Base-by-base conservation (phyloP, 2,797 vertebrate species). In the Anguilla pacifica region DNA sequence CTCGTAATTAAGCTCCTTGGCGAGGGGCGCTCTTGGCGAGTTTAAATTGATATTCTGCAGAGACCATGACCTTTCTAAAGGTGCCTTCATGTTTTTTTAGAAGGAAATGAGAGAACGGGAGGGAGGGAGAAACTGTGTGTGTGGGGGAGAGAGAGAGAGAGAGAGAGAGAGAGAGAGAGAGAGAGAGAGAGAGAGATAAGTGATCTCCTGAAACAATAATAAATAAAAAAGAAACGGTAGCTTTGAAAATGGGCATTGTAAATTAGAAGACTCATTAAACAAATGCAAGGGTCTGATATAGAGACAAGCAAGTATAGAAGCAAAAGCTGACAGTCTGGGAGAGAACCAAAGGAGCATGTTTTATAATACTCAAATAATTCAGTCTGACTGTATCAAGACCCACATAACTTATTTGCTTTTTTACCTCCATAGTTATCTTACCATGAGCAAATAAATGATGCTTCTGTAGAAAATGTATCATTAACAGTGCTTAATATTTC, bases 61-160 rank as follows among this genome's bases (percentile, higher is more conserved):
- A 0, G 95, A 97, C 95, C 93, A 95, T 86, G 96, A 96, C 94
- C 97, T 98, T 96, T 98, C 97, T 91, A 96, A 93, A 91, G 96
- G 96, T 90, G 94, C 94, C 93, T 96, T 98, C 94, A 96, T 97
- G 95, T 98, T 98, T 96, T 98, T 98, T 99, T 9, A 53, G 88
- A 82, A 86, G 79, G 89, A 90, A 89, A 91, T 83, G 88, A 74
- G 67, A 77, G 86, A 85, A 85, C 43, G 90, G 88, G 86, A 43
- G 70, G 9, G 28, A 35, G 31, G 35, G 1, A 35, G 35, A 39
- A 39, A 39, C 39, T 39, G 39, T 39, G 39, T 39, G 39, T 39
- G 39, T 39, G 61, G 10, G 25, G 83, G 88, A 74, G 67, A 77
- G 86, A 85, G 90, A 64, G 88, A 89, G 83, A 89, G 31, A 88